Base-by-base conservation (phyloP, 2,113 vertebrate genomes). In the Bubalus kerabau region DNA sequence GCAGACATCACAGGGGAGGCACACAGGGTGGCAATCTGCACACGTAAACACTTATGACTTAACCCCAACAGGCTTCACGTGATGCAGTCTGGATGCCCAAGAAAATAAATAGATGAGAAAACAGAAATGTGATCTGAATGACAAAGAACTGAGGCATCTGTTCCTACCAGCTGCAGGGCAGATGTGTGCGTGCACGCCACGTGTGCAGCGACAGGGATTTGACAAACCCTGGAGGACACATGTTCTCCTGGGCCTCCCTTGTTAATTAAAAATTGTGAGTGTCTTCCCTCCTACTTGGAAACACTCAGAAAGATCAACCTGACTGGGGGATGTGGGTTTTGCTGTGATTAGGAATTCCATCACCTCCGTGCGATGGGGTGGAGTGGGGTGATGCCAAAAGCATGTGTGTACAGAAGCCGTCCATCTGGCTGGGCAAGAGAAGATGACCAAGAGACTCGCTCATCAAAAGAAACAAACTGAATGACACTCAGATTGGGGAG, bases 141-240 rank as follows among this genome's bases (percentile, higher is more conserved):
- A 95, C 86, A 93, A 78, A 67, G 74, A 62, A 28, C 30, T 2
- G 3, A 32, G 54, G 67, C 2, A 0, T 17, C 97, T 62, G 71
- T 76, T 40, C 62, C 87, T n/a, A 93, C 78, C 95, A 98, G 98
- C 97, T 98, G 97, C 95, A 90, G 95, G 97, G 97, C 98, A 98
- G 97, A 97, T 95, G 97, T 95, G 94, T 95, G 89, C 96, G 0
- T 48, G 96, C 21, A 81, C 7, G 78, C 78, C 98, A 62, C 30
- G 13, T 90, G 95, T 32, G 84, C 48, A 30, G 23, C 0, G 6
- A 24, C 60, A 81, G 24, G 62, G 56, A 13, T 46, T 1, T 43
- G 82, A 32, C 85, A 62, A 85, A 52, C 56, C 85, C 84, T 52
- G 7, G 59, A 92, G 90, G 87, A 88, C 46, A 23, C 8, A 40